Conservation (phyloP, 1,140 invertebrate species). For the Dendroctonus valens region DNA sequence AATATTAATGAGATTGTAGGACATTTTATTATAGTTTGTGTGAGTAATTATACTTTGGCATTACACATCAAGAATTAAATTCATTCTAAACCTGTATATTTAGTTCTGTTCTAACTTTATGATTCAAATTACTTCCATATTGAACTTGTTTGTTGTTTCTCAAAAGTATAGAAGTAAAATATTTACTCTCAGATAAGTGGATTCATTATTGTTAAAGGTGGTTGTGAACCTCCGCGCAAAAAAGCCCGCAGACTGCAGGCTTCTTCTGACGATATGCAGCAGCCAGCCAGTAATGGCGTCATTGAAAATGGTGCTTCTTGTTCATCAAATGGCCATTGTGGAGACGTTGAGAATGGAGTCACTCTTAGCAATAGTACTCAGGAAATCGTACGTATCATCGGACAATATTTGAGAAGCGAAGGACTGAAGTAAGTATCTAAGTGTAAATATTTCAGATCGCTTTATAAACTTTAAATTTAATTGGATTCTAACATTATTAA, state of each 20-base stretch:
- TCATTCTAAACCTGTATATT: too few relatives aligned
- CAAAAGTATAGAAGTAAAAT: too few relatives aligned
- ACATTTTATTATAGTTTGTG: too few relatives aligned
- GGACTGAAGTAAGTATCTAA: conserved; percentile 80
- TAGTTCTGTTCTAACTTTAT: too few relatives aligned
- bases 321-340: conserved; percentile 56
- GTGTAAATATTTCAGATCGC: conserved; percentile 4
- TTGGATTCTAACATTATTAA: not conserved
- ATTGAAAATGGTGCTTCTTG: conserved; percentile 59
- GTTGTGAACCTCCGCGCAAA: conserved; percentile 83
- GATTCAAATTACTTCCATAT: too few relatives aligned
- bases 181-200: too few relatives aligned
- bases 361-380: conserved; percentile 80
- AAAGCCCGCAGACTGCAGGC: conserved; percentile 72
- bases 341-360: conserved; percentile 55
- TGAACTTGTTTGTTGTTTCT: too few relatives aligned
- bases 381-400: conserved; percentile 93
- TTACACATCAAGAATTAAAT: too few relatives aligned
- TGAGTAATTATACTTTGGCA: too few relatives aligned
- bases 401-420: conserved; percentile 89
- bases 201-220: conserved; percentile 14
- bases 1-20: too few relatives aligned
- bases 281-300: conserved; percentile 52
- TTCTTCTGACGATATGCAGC: conserved; percentile 49
- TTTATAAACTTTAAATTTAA: not conserved